phyloP scores from a whole-genome alignment of 2,113 vertebrate species.

The Astatoreochromis straeleni region DNA sequence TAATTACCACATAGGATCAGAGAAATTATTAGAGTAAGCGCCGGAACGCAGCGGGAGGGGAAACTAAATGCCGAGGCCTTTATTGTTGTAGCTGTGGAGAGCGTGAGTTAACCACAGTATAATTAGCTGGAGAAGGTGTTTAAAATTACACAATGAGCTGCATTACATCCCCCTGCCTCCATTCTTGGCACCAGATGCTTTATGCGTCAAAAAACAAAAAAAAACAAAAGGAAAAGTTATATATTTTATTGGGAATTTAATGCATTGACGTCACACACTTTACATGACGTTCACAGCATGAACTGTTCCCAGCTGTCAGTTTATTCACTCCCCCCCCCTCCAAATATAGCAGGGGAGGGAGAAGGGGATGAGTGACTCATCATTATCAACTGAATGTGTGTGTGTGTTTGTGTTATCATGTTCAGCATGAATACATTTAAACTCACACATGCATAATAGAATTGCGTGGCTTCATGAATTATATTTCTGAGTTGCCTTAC shows the following conservation, averaged over 20 bases:
- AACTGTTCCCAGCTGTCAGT: constrained; percentile 1
- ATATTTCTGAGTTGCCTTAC: background rate
- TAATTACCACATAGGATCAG: background rate
- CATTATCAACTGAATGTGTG: constrained; percentile 5
- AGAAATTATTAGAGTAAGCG: constrained; percentile 36
- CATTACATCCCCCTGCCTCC: background rate
- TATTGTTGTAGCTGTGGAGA: constrained; percentile 11
- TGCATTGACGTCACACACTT: background rate
- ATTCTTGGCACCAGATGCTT: background rate
- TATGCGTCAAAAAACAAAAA: background rate
- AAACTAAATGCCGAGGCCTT: background rate
- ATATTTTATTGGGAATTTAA: background rate
- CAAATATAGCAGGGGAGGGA: constrained; percentile 57
- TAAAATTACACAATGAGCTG: background rate
- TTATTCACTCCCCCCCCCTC: background rate
- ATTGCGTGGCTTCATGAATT: background rate
- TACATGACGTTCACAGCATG: background rate
- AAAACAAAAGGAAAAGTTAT: background rate
- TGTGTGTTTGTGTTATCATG: background rate
- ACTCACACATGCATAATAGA: background rate
- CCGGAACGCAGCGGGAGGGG: constrained; percentile 9
- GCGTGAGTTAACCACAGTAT: background rate
- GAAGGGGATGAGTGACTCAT: constrained; percentile 53
- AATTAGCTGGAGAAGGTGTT: background rate
- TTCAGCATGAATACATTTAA: background rate